A percentile compares a stretch with the other conserved stretches of the same genome.
Conservation (phyloP, 2,888 invertebrate species). For the Ophioninae sp. region DNA sequence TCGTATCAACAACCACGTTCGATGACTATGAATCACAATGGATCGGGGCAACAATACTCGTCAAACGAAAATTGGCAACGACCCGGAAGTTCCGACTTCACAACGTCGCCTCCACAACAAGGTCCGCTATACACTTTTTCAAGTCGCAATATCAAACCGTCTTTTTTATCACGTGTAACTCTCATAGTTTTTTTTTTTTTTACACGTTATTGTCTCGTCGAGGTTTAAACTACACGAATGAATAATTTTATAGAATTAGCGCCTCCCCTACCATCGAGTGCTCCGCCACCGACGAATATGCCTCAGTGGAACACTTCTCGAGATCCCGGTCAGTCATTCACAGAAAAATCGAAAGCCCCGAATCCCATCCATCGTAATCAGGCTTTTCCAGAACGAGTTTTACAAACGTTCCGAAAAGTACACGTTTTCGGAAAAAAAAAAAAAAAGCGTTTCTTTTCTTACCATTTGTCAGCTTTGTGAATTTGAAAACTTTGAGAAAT, state of each 20-base stretch:
- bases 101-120: slow-evolving; percentile 69
- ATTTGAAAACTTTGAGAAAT: no score
- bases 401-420: no score
- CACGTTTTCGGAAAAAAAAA: no score
- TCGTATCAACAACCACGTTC: slow-evolving; percentile 76
- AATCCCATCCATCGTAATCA: slow-evolving; percentile 17
- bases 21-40: slow-evolving; percentile 76
- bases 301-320: slow-evolving; percentile 76
- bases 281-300: slow-evolving; percentile 82
- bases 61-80: slow-evolving; percentile 76
- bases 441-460: no score
- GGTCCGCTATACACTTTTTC: no score
- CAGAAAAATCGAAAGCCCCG: slow-evolving; percentile 53
- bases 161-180: neutral
- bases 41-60: slow-evolving; percentile 76
- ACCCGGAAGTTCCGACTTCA: slow-evolving; percentile 74
- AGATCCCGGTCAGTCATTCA: slow-evolving; percentile 77
- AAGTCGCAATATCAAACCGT: no score
- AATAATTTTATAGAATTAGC: slow-evolving; percentile 82
- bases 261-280: slow-evolving; percentile 84
- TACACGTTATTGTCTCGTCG: slow-evolving; percentile 7
- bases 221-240: slow-evolving; percentile 62
- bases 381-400: no score
- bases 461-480: no score
- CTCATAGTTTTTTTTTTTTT: slow-evolving; percentile 18